A percentile compares a stretch with the other conserved stretches of the same genome.
phyloP scores from a whole-genome alignment of 2,113 vertebrate species.

The Carassius gibelio region DNA sequence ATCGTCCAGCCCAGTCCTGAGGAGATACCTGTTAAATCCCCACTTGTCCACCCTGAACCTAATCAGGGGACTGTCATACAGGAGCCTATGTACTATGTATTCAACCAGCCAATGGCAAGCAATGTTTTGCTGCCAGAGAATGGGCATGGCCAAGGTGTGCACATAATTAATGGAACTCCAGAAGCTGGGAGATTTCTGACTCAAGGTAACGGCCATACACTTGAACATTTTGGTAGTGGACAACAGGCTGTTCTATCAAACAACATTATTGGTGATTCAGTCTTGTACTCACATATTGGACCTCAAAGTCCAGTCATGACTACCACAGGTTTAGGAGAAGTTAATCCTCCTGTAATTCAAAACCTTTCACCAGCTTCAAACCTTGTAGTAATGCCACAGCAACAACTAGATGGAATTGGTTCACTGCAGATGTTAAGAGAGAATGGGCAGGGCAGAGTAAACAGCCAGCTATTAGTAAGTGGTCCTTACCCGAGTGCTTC shows the following conservation, averaged over 20 bases:
- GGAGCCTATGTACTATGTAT: conserved; percentile 58
- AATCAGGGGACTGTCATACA: conserved; percentile 54
- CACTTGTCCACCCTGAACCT: neutral
- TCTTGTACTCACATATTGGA: neutral
- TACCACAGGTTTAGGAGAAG: neutral
- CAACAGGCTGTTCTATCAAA: neutral
- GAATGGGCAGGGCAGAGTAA: neutral
- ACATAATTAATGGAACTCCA: conserved; percentile 36
- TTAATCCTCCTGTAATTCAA: neutral
- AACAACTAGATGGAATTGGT: neutral
- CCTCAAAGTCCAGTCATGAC: neutral
- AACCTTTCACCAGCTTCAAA: conserved; percentile 2
- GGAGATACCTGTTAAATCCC: neutral
- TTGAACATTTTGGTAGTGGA: neutral
- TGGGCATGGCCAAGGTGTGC: conserved; percentile 61
- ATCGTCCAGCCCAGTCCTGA: neutral
- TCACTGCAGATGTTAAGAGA: neutral
- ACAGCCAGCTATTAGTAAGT: neutral
- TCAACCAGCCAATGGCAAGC: conserved; percentile 41
- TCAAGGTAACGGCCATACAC: neutral
- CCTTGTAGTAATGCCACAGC: conserved; percentile 19
- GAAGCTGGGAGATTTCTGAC: neutral
- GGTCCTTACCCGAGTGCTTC: neutral
- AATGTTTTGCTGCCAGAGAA: conserved; percentile 61
- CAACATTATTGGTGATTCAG: neutral